A percentile compares a stretch with the other conserved stretches of the same genome.
phyloP scores from a whole-genome alignment of 2,888 invertebrate species.

The Rotaria magnacalcarata region DNA sequence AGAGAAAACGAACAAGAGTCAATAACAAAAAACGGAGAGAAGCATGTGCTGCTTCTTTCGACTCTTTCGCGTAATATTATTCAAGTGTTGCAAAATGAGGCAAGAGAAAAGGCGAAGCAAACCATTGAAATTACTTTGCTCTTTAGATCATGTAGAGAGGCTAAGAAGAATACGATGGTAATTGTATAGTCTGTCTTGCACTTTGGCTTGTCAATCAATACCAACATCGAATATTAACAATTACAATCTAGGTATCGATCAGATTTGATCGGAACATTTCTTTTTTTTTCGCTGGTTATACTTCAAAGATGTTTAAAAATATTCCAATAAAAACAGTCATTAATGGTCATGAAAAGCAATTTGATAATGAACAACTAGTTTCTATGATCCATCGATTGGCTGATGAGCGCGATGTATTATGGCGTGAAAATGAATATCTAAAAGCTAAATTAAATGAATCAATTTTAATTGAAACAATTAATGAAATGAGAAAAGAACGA shows the following conservation, averaged over 20 bases:
- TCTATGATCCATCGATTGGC: not conserved
- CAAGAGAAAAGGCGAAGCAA: conserved; percentile 8
- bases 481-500: conserved; percentile 32
- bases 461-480: not conserved
- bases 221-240: not conserved
- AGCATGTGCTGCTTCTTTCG: not conserved
- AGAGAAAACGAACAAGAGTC: conserved; percentile 27
- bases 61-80: conserved; percentile 22
- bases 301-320: not conserved
- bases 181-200: conserved; percentile 3
- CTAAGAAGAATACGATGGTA: conserved; percentile 18
- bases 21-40: conserved; percentile 26
- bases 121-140: conserved; percentile 18
- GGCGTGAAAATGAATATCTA: conserved; percentile 30
- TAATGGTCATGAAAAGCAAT: not conserved
- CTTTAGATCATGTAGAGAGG: conserved; percentile 22
- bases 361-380: conserved; percentile 6
- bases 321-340: not conserved
- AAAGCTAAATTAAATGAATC: conserved; percentile 34
- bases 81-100: conserved; percentile 22
- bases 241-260: not conserved
- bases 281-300: too few relatives aligned
- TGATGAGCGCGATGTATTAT: conserved; percentile 5
- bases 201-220: conserved; percentile 9
- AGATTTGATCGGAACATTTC: too few relatives aligned